Base-by-base conservation (phyloP, 2,113 vertebrate species). In the Poicephalus gulielmi region DNA sequence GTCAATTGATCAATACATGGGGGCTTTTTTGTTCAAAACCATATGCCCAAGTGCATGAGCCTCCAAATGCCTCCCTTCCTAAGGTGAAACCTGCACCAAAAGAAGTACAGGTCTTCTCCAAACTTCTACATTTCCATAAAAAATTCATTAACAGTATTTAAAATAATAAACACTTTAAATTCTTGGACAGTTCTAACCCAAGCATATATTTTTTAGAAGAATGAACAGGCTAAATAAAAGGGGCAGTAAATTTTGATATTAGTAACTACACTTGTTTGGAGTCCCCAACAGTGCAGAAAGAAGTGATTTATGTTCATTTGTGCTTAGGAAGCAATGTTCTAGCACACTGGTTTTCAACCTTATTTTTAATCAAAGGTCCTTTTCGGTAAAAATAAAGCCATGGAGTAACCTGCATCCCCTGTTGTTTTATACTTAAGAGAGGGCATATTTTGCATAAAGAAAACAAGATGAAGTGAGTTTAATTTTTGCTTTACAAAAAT, bases 21-120 rank as follows among this genome's bases (percentile, higher is more conserved):
- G 33, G 33, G 12, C 0, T 10, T 20, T 57, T 94, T 73, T 41
- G 7, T 5, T 57, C 63, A 62, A 90, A 94, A 28, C 11, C 1
- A 17, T 6, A 17, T 1, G 0, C 7, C 14, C 13, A 62, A 66
- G 17, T 30, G 8, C 5, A 13, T 7, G 17, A 70, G 15, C 20
- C 12, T 67, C 7, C 37, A 78, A 59, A 70, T 46, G 19, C 4
- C n/a, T 69, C 23, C 35, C 7, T 66, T 81, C 49, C 46, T 44
- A 67, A 70, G 16, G 44, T 0, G 19, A 69, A 92, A 64, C 2
- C 8, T 30, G 6, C 33, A 52, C 4, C 23, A 13, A 77, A 78
- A 1, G 0, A 8, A 74, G 37, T 22, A 67, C 7, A 37, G 24
- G 3, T 41, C 25, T 50, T 76, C 52, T 43, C 60, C 67, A 76